Evolutionary conservation across 2,888 invertebrate species (phyloP).

Genomic region (Penaeus monodon): DNA sequence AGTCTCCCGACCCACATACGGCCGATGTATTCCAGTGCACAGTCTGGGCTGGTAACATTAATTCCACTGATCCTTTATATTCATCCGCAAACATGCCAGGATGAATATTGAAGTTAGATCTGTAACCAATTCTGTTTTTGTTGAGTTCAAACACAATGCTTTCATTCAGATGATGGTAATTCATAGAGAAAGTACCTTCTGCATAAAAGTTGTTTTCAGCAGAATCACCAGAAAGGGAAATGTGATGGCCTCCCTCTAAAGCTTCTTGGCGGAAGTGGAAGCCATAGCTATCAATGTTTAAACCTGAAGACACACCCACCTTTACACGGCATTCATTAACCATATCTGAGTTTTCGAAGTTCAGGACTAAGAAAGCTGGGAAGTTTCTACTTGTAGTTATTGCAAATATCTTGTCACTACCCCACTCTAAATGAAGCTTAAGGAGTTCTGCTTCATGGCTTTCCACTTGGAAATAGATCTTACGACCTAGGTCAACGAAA

Average conservation of each 20-base stretch:
- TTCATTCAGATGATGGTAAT: conserved; percentile 19
- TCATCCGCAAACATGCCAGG: conserved; percentile 5
- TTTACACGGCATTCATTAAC: conserved; percentile 22
- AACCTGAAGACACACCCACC: neutral
- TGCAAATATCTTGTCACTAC: conserved; percentile 32
- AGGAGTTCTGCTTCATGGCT: conserved; percentile 9
- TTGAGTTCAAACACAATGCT: conserved; percentile 20
- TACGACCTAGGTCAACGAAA: neutral
- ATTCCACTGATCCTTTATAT: neutral
- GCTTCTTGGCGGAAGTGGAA: conserved; percentile 39
- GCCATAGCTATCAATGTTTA: conserved; percentile 13
- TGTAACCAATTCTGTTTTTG: conserved; percentile 27
- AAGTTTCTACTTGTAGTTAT: conserved; percentile 32
- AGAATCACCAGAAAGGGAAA: conserved; percentile 6
- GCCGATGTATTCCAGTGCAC: conserved; percentile 24
- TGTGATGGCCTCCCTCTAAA: conserved; percentile 19
- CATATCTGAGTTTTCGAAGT: conserved; percentile 16
- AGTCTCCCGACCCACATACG: neutral
- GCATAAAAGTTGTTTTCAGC: conserved; percentile 10
- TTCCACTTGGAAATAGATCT: conserved; percentile 9
- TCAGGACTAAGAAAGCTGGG: conserved; percentile 31
- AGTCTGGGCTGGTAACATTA: conserved; percentile 19
- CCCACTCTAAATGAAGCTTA: conserved; percentile 31
- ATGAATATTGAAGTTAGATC: neutral
- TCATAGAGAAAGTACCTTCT: conserved; percentile 16